Base-by-base conservation (phyloP, 2,888 invertebrate species). In the Bugulina stolonifera region DNA sequence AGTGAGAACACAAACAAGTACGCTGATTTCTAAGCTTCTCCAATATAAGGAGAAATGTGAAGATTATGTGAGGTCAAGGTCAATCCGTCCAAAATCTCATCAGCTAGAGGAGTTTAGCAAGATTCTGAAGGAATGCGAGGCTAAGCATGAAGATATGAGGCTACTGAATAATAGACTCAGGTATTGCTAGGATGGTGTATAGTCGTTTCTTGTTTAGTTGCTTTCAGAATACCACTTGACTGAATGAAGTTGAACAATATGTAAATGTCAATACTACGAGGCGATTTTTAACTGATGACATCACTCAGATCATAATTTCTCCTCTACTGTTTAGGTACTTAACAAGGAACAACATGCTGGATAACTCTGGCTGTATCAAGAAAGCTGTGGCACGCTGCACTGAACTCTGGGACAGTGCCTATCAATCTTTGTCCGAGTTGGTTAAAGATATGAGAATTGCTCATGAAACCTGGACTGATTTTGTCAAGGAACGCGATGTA, bases 401-500 rank as follows among this genome's bases (percentile, higher is more conserved):
- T 5, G 64, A 64, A 32, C 32, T 64, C 5, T 64, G 64, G 64
- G 64, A 64, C 34, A 64, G 32, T 32, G 64, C 32, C 34, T 64
- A 64, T n/a, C 29, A 64, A 32, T 14, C 64, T 64, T 32, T 64
- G 10, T 10, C 25, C 32, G 10, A 14, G 5, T n/a, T 64, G 2
- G 64, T 64, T 5, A 64, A 64, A 32, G 32, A 64, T 2, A 64
- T 64, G 64, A 64, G 27, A n/a, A 22, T 14, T 3, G 25, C 64
- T 25, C 18, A 64, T 64, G 64, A 64, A n/a, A 32, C 64, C 2
- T 64, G 64, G 64, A 27, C 34, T 29, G 64, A 64, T 5, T 64
- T 64, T 64, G 64, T 64, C 32, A 64, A 64, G 64, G 64, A 64
- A 27, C 29, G 64, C 5, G 64, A 64, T 18, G 64, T 64, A 1